phyloP scores from a whole-genome alignment of 2,797 vertebrate genomes.

The Scolopax rusticola region DNA sequence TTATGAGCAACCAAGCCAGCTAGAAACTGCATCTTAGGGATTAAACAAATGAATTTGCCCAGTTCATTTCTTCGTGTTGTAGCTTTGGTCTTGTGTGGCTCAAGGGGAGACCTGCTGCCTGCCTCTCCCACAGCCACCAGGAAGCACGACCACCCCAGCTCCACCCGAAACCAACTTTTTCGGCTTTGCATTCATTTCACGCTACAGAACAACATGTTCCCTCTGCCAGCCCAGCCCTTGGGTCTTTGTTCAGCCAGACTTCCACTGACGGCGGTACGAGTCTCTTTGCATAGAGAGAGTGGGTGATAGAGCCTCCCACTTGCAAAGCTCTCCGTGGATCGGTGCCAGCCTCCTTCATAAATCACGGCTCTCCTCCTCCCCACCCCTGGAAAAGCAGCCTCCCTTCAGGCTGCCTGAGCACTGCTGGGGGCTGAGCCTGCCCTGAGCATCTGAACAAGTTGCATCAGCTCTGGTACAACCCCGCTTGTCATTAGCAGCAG shows the following conservation, averaged over 20 bases:
- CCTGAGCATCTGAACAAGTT: background rate
- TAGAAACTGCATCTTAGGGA: background rate
- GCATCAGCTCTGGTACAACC: background rate
- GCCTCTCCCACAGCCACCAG: background rate
- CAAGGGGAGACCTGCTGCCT: background rate
- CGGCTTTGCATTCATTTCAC: background rate
- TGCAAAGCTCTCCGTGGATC: background rate
- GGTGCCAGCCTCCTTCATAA: constrained; percentile 3
- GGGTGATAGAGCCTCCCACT: constrained; percentile 41
- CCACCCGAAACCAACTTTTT: background rate
- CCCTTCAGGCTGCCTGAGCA: background rate
- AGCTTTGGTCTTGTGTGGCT: background rate
- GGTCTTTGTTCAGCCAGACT: constrained; percentile 50
- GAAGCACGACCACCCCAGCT: background rate
- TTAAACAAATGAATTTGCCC: background rate
- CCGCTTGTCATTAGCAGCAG: background rate
- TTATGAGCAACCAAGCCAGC: background rate
- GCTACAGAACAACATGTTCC: constrained; percentile 31
- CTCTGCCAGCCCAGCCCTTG: constrained; percentile 19
- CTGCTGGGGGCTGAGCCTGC: background rate
- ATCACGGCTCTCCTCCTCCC: background rate
- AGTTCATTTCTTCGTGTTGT: background rate
- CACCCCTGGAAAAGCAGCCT: constrained; percentile 1
- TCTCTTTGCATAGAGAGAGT: constrained; percentile 55
- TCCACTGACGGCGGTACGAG: background rate